phyloP scores from a whole-genome alignment of 2,113 vertebrate genomes.

The Nothobranchius kuhntae region DNA sequence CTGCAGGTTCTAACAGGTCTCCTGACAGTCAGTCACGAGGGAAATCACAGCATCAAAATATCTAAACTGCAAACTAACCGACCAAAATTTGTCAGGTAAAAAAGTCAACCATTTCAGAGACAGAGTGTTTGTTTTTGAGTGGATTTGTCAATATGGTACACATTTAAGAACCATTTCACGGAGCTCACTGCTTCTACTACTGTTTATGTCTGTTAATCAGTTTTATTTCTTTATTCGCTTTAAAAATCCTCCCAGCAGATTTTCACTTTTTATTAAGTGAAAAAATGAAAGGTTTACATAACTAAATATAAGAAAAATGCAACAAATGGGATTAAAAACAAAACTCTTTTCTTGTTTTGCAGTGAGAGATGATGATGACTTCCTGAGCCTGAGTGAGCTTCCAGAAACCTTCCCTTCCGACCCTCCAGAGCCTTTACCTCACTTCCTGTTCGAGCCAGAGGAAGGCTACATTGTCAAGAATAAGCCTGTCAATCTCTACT shows the following conservation, averaged over 20 bases:
- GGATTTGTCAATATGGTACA: neutral
- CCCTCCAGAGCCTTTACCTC: slow-evolving; percentile 92
- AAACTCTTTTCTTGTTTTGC: slow-evolving; percentile 17
- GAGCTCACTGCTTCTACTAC: neutral
- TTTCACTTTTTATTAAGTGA: slow-evolving; percentile 2
- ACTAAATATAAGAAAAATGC: neutral
- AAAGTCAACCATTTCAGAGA: neutral
- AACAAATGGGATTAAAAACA: neutral
- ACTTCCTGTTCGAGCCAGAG: slow-evolving; percentile 93
- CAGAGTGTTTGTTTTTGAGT: neutral
- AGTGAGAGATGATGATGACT: slow-evolving; percentile 87
- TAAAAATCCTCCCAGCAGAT: neutral
- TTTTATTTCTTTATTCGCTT: neutral
- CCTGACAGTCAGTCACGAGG: neutral
- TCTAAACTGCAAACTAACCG: neutral
- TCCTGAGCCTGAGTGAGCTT: slow-evolving; percentile 92
- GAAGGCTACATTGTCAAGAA: slow-evolving; percentile 97
- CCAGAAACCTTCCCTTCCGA: slow-evolving; percentile 97
- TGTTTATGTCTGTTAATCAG: neutral
- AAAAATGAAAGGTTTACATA: neutral
- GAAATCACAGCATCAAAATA: neutral
- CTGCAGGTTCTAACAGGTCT: neutral
- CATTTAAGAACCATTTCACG: no score
- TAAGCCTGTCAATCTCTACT: slow-evolving; percentile 92
- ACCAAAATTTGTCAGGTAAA: neutral